Evolutionary conservation across 2,113 vertebrate species (phyloP).

Genomic region (Indri indri): DNA sequence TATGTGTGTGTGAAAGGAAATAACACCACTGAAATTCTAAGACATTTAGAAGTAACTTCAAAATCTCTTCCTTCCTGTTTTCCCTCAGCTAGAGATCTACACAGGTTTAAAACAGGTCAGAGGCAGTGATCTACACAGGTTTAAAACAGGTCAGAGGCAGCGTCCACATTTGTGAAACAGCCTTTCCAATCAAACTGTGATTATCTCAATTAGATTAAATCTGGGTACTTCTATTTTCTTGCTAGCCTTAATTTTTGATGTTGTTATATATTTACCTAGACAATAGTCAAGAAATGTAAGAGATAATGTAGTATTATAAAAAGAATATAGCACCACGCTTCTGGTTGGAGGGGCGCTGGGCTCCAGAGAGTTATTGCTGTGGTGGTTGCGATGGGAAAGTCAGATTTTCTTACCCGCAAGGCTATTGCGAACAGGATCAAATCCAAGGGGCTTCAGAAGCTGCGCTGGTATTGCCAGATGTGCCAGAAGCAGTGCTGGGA

Average conservation of each 20-base stretch:
- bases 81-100: neutral
- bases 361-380: accelerated
- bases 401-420: slow-evolving; percentile 95
- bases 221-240: neutral
- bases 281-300: neutral
- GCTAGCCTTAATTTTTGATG: neutral
- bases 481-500: slow-evolving; percentile 99
- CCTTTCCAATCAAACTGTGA: neutral
- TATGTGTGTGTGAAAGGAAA: neutral
- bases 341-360: neutral
- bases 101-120: neutral
- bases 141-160: neutral
- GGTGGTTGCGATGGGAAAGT: slow-evolving; percentile 90
- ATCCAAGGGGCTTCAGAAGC: slow-evolving; percentile 96
- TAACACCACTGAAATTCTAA: neutral
- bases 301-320: neutral
- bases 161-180: neutral
- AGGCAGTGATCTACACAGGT: neutral
- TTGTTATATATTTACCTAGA: neutral
- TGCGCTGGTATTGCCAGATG: slow-evolving; percentile 99
- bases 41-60: neutral
- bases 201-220: neutral
- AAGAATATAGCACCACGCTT: neutral
- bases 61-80: slow-evolving; percentile 25
- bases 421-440: slow-evolving; percentile 97